phyloP scores from a whole-genome alignment of 2,113 vertebrate species.

The Strix uralensis region DNA sequence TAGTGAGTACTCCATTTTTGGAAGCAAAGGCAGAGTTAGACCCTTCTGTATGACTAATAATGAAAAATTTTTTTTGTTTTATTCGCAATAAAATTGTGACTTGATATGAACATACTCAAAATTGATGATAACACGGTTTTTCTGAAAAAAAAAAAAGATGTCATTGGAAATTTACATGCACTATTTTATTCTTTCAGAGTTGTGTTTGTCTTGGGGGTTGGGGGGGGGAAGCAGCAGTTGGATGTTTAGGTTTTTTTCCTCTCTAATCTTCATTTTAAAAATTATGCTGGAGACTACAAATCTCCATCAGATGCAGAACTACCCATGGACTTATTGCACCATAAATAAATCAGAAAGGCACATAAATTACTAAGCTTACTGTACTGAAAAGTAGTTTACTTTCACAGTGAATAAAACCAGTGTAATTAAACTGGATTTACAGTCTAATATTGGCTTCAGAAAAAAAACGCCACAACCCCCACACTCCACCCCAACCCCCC shows the following conservation, averaged over 20 bases:
- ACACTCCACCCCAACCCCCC: background rate
- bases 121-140: background rate
- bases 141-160: background rate
- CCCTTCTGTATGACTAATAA: background rate
- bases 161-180: background rate
- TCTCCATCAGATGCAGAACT: background rate
- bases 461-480: background rate
- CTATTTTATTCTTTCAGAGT: background rate
- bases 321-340: background rate
- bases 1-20: background rate
- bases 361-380: background rate
- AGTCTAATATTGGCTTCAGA: background rate
- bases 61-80: background rate
- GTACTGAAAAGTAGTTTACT: background rate
- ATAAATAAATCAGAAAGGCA: background rate
- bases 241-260: background rate
- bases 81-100: background rate
- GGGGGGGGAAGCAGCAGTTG: background rate
- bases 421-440: background rate
- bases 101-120: background rate
- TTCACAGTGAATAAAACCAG: background rate
- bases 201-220: background rate
- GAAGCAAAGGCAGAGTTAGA: background rate
- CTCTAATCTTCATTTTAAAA: background rate
- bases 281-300: background rate